Base-by-base conservation (phyloP, 2,888 invertebrate genomes). In the Ceratothoa steindachneri region DNA sequence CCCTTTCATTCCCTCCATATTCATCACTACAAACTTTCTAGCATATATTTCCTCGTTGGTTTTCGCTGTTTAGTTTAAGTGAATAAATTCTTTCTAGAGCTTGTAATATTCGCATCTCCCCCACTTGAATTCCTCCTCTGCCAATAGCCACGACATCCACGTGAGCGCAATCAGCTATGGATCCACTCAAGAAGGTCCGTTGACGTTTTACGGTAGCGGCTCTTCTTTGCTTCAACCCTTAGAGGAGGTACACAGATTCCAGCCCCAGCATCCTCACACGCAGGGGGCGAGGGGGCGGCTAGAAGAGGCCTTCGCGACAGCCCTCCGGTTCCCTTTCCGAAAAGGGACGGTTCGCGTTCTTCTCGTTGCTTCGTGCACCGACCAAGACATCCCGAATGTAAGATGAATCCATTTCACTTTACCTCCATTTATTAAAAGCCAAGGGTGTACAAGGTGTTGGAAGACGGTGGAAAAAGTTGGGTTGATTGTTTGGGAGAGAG, bases 321-420 rank as follows among this genome's bases (percentile, higher is more conserved):
- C 71, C 29, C 30, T 41, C 22, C 30, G 52, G 22, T 71, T 51
- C 28, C 71, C 71, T n/a, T 71, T 65, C 71, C 15, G 71, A 15
- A 71, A 66, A 65, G 71, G 71, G 27, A 71, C 41, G 27, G 19
- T 65, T 29, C n/a, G 71, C n/a, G 71, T 66, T 15, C 65, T 71
- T 19, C 52, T 71, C 27, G 65, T 71, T 1, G 55, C 71, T 5
- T 64, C 71, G n/a, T 71, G 71, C 51, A 60, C 41, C 9, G 28
- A 65, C 0, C 71, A 71, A 27, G 71, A 71, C 27, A 65, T 71
- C 15, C 55, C 41, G n/a, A 65, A 29, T 27, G 71, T 71, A n/a
- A 27, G 64, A 15, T 7, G 19, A 55, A 22, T 55, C 19, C 24
- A 19, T 55, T 41, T 15, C 15, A n/a, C n/a, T n/a, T n/a, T n/a